A percentile compares a stretch with the other conserved stretches of the same genome.
Conservation (phyloP, 2,888 invertebrate species). For the Sinelater perroti region DNA sequence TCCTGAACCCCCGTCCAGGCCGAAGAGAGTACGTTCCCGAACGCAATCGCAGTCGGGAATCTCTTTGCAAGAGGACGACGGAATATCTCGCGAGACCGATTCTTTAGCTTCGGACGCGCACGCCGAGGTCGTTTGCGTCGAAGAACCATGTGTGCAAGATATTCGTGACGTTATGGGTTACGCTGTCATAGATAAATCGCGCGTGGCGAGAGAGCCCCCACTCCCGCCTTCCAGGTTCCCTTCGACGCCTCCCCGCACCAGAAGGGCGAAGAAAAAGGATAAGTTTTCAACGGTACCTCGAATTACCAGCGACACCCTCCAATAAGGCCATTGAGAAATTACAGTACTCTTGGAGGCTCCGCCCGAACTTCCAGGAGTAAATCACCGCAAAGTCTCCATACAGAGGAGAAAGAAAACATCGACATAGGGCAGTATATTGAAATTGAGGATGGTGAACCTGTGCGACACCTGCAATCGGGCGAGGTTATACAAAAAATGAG, state of each 20-base stretch:
- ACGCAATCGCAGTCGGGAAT: conserved; percentile 66
- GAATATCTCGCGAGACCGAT: conserved; percentile 65
- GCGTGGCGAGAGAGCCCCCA: conserved; percentile 56
- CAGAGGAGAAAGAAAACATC: conserved; percentile 56
- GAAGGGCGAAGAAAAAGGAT: conserved; percentile 56
- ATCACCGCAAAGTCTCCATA: conserved; percentile 43
- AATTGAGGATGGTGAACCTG: conserved; percentile 67
- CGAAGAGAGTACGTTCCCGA: conserved; percentile 66
- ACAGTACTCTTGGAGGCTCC: conserved; percentile 71
- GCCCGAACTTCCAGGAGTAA: conserved; percentile 66
- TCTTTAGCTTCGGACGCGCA: conserved; percentile 64
- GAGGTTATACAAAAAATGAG: conserved; percentile 84
- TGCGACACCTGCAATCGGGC: conserved; percentile 75
- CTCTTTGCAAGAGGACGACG: conserved; percentile 65
- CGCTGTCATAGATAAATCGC: conserved; percentile 78
- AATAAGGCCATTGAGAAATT: conserved; percentile 67
- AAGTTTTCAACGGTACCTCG: conserved; percentile 77
- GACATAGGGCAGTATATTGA: conserved; percentile 70
- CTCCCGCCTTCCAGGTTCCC: conserved; percentile 69
- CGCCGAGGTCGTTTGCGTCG: conserved; percentile 50
- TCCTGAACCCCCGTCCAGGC: conserved; percentile 64
- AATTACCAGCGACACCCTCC: conserved; percentile 64
- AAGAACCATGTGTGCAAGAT: conserved; percentile 56
- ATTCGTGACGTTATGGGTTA: conserved; percentile 68
- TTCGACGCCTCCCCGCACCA: conserved; percentile 42